Evolutionary conservation across 2,888 invertebrate species (phyloP).

Genomic region (Chrysotoxum bicinctum): DNA sequence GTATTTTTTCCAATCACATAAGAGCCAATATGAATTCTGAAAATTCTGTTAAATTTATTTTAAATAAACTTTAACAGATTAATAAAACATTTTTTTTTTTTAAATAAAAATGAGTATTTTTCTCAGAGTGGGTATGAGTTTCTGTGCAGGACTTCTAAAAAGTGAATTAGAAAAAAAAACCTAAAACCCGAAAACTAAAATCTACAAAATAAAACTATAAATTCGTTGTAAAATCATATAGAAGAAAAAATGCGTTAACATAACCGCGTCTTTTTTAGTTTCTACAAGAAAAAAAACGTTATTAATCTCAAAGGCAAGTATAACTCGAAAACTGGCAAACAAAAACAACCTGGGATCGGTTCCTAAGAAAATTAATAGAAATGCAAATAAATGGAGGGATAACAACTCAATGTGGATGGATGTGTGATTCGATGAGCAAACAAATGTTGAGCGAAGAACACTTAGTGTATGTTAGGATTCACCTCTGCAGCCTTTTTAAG

Average conservation of each 20-base stretch:
- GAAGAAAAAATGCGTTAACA: slow-evolving; percentile 37
- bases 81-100: neutral
- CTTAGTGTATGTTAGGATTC: slow-evolving; percentile 5
- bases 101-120: slow-evolving; percentile 12
- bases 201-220: slow-evolving; percentile 40
- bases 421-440: slow-evolving; percentile 36
- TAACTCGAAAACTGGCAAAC: slow-evolving; percentile 17
- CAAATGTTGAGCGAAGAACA: slow-evolving; percentile 50
- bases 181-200: slow-evolving; percentile 41
- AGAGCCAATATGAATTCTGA: slow-evolving; percentile 16
- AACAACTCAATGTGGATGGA: slow-evolving; percentile 12
- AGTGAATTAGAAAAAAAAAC: slow-evolving; percentile 28
- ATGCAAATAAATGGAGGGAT: slow-evolving; percentile 47
- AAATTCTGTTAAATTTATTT: neutral
- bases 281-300: slow-evolving; percentile 22
- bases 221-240: slow-evolving; percentile 58
- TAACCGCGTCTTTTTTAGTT: slow-evolving; percentile 34
- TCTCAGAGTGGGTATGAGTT: neutral
- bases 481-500: slow-evolving; percentile 11
- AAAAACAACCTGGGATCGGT: slow-evolving; percentile 3
- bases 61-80: neutral
- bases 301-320: slow-evolving; percentile 11
- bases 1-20: slow-evolving; percentile 27
- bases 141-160: slow-evolving; percentile 40
- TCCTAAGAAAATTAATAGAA: slow-evolving; percentile 24